Base-by-base conservation (phyloP, 2,797 vertebrate genomes). In the Eulemur albifrons region DNA sequence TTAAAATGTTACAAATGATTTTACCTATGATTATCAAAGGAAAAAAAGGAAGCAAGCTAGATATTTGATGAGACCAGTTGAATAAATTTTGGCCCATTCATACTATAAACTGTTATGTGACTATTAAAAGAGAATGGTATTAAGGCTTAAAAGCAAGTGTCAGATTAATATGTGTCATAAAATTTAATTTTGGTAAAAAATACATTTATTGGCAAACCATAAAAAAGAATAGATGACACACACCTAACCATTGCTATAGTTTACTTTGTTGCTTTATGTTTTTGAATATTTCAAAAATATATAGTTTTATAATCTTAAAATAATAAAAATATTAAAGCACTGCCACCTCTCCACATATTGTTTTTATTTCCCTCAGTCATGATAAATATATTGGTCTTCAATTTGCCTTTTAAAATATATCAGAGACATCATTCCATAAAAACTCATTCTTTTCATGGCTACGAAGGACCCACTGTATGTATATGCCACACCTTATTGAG, bases 131-230 rank as follows among this genome's bases (percentile, higher is more conserved):
- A 77, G 48, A 27, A 0, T 45, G 1, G 12, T 73, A 70, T 84
- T 81, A 79, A 79, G 50, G 52, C 35, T 91, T 80, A 84, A 40
- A 89, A 93, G 50, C 48, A 94, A 61, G 6, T 70, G 20, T 83
- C 35, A 75, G 63, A 73, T 80, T 77, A 70, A 40, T 94, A 86
- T 69, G 8, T 52, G 45, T n/a, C 50, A 72, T 80, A 59, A 73
- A 87, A 75, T 69, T 61, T 83, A 77, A 88, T 90, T 94, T 89
- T 93, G 13, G 2, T 54, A 35, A 95, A 90, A 94, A 80, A 86
- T 57, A 5, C n/a, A 32, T 40, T 21, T 80, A 70, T 69, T 57
- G 50, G 54, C 21, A 76, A 82, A 61, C 77, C 17, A 72, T 35
- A 23, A 40, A 75, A 81, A 82, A 27, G 35, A 52, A 81, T 65